Evolutionary conservation across 1,140 invertebrate genomes (phyloP), one percentile per base, ranked within the genome.

Genomic region (Popillia japonica): DNA sequence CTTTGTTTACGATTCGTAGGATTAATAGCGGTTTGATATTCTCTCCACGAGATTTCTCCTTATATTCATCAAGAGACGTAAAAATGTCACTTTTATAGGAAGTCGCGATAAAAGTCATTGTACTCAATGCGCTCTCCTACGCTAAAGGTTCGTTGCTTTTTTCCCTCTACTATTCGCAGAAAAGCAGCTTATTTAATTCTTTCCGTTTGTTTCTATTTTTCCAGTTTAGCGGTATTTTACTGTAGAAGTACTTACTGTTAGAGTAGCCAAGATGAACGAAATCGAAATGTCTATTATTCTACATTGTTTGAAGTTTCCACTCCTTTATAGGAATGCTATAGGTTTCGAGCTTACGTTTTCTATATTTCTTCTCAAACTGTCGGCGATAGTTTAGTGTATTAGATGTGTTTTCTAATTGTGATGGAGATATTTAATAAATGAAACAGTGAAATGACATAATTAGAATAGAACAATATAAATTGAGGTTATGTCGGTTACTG

Each of bases 61-160:
- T 68, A 68, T 22, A 22, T 22, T 34, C 14, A 10, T 27, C 20
- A 8, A 20, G 59, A 8, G 61, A 22, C 61, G 27, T 68, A 68
- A 68, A 68, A 68, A 68, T 34, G 61, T 68, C 61, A 68, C 61
- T 68, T 68, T 68, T 68, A 68, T 68, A 68, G 61, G 61, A 68
- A 68, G 61, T 68, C 20, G 22, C 20, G 27, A 68, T 23, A 22
- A 68, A 23, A 68, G 61, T 68, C 61, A 68, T 68, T 68, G 61
- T 68, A 68, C 61, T 27, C 17, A 3, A 20, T 23, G 61, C 22
- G 59, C 61, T 11, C 20, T 68, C 61, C 22, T 68, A 22, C 10
- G 61, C 22, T 68, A 68, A 17, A 48, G 22, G 61, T 34, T 27
- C 17, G n/a, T 55, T 55, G n/a, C 48, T 48, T 64, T 64, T 64